Evolutionary conservation across 2,888 invertebrate species (phyloP), one percentile per base, ranked within the genome.

Genomic region (Listrodromus nycthemerus): DNA sequence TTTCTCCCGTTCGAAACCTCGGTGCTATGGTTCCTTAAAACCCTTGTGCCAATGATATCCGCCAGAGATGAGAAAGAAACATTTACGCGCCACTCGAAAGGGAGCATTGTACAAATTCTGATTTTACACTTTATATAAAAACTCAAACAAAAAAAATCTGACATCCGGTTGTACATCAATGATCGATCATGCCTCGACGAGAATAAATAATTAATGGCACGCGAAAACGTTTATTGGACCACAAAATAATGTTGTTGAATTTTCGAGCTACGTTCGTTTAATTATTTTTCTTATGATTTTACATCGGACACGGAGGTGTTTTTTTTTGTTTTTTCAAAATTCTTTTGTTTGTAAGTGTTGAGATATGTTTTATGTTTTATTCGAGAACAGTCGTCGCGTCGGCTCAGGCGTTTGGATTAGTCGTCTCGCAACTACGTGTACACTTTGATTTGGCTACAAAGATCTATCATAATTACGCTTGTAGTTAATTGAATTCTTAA

Each of bases 371-470:
- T 75, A 41, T 58, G 55, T 79, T 70, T 69, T 65, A 65, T 69
- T 74, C 58, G 69, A 48, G 69, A 27, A 13, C 61, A 24, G 45
- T 74, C 48, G 45, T 33, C 61, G 61, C 13, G 24, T 50, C 37
- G 24, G 50, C 50, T 73, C 45, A 55, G 50, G 48, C 41, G 24
- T 84, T 69, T 69, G 63, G 74, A 82, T 81, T 81, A 70, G 61
- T 79, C 48, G 66, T 78, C 41, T 80, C 71, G 61, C 80, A 74
- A 80, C 70, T 77, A 82, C 21, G 85, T 86, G 81, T 86, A 85
- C 79, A 84, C 79, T 83, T 79, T 78, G 67, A 83, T 78, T 86
- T 21, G 63, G 80, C 82, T 82, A 87, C 55, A 78, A 87, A 85
- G 77, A 84, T 85, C 61, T 81, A 85, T 83, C 50, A 45, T 74